Evolutionary conservation across 1,140 invertebrate species (phyloP), one percentile per base, ranked within the genome.

Genomic region (Zaprionus ghesquierei): DNA sequence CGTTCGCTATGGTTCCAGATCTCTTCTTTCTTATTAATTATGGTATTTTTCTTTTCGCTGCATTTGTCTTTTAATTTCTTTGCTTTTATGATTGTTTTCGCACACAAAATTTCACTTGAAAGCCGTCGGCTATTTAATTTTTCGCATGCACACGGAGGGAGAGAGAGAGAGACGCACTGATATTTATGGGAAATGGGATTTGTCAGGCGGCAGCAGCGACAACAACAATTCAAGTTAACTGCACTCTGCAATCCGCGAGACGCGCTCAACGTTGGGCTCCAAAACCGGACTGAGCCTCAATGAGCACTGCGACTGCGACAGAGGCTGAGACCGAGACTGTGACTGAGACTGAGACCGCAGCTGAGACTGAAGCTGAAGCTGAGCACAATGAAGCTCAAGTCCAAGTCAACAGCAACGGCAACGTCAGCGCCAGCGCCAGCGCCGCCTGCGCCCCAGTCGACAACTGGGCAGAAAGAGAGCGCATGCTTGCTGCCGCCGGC

Each of bases 261-360:
- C 71, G 85, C 79, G 79, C 73, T 81, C 73, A 76, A 75, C 81
- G 84, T 74, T 84, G 55, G 75, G 72, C 74, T 85, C 70, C 68
- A 89, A 90, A 91, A 91, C 90, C 90, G 90, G 90, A 91, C 81
- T 91, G 85, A 89, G 62, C 35, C 23, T 13, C 50, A 75, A 64
- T 69, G 63, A 66, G 68, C 27, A 59, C 63, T 55, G 62, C 54
- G 53, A 79, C 76, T 74, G 69, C 74, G 62, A 33, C 44, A 15
- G 44, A 31, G 46, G 46, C 60, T 29, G 50, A 51, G 23, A 44
- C 50, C 41, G 75, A 60, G 63, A 60, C n/a, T n/a, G 5, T 3
- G 5, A 25, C 25, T 25, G 25, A 20, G n/a, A 49, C 27, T 27
- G 20, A 35, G 33, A 35, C 33, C 33, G 33, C 13, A 35, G 13